Base-by-base conservation (phyloP, 2,113 vertebrate genomes). In the Hippocampus mohnikei region DNA sequence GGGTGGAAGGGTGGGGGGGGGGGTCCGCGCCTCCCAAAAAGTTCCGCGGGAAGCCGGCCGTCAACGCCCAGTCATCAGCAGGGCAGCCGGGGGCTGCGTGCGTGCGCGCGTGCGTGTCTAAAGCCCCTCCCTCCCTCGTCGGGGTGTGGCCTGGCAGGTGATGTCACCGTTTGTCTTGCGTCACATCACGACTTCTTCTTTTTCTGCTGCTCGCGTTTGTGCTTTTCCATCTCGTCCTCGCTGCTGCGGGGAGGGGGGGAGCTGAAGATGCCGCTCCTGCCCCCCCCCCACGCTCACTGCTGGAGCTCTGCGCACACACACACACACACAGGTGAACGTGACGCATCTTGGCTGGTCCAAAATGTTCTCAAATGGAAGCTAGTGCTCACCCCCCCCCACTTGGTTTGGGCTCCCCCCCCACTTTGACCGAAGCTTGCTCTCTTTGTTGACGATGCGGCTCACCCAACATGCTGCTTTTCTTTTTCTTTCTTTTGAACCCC, bases 111-210 rank as follows among this genome's bases (percentile, higher is more conserved):
- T 46, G 40, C 23, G 41, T 25, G 40, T 42, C 13, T 65, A 2
- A 16, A 65, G 63, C 41, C 63, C 13, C 61, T 69, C 42, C 23
- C 53, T 46, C 55, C 55, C 71, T 71, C 68, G 64, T 83, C 87
- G 86, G 88, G 86, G 86, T 83, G 85, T 87, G 88, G 86, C 88
- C 82, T 77, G 77, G 66, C 67, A 66, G 70, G 64, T 21, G 15
- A 5, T 62, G 63, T 64, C 20, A 58, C 67, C 63, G 41, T 61
- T 69, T 15, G 58, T 69, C 2, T 20, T 83, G 67, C 67, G 8
- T 46, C 66, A 52, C 59, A 71, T 64, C 73, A 74, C 16, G 29
- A 50, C 81, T 75, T 71, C 70, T 52, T 46, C 33, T 60, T 82
- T 76, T 76, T 48, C 46, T 50, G 69, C 65, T 66, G 62, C 74